These are phyloP conservation scores for Noctua janthe DNA, from an alignment of 2,888 invertebrate genomes.

Conservation along the genomic window DNA sequence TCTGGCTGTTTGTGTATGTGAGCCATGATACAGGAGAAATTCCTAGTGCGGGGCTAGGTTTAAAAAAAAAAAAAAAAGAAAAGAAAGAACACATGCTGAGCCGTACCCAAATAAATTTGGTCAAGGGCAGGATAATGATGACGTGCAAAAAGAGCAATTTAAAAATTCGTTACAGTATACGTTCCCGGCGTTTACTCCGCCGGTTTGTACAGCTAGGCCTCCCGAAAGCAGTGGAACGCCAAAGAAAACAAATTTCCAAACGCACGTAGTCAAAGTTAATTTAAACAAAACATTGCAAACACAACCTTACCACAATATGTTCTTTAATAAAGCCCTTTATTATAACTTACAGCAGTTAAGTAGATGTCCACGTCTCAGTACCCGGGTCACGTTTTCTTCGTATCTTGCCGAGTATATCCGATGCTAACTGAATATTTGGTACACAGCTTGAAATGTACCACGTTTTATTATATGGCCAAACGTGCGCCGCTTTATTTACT, in stretches of 20 bases:
- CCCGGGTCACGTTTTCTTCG: conserved; percentile 78
- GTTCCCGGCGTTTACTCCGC: not conserved
- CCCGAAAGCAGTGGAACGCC: not conserved
- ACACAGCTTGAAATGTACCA: conserved; percentile 77
- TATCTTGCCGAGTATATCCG: conserved; percentile 75
- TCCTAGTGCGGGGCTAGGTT: too few species aligned
- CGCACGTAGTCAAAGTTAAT: conserved; percentile 37
- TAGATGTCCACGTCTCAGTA: conserved; percentile 71
- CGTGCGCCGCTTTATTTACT: conserved; percentile 80
- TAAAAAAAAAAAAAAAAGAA: too few species aligned
- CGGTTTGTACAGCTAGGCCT: not conserved
- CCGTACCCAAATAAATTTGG: not conserved
- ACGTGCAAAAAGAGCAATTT: not conserved
- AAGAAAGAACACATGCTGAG: not conserved
- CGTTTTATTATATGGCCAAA: conserved; percentile 80
- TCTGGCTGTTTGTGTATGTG: too few species aligned
- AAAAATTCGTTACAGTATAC: not conserved
- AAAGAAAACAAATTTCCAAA: conserved; percentile 7
- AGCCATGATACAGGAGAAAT: too few species aligned
- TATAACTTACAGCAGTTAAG: conserved; percentile 70
- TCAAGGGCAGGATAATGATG: not conserved
- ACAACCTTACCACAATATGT: conserved; percentile 44
- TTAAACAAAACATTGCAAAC: conserved; percentile 35
- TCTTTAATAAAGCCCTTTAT: conserved; percentile 67
- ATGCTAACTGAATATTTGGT: conserved; percentile 85